These are phyloP conservation scores for Carpatolechia fugitivella DNA, from an alignment of 2,888 invertebrate species.

Conservation along the genomic window DNA sequence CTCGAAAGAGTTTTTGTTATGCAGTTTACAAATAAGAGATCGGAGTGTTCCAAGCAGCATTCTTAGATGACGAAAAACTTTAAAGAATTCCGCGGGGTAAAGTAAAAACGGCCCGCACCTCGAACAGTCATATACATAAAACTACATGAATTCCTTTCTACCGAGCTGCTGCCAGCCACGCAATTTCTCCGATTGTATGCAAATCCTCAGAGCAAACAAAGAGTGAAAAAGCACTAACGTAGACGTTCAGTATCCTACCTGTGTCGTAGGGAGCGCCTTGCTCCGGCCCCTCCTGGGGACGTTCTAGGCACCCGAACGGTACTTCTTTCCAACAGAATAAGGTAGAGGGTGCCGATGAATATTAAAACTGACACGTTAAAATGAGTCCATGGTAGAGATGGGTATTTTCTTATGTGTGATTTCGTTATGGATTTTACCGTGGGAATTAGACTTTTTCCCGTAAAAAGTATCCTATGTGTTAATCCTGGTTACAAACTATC, in stretches of 20 bases:
- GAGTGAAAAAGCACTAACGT: slow-evolving; percentile 69
- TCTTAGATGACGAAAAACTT: slow-evolving; percentile 1
- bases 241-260: slow-evolving; percentile 63
- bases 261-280: slow-evolving; percentile 38
- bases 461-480: too few species aligned
- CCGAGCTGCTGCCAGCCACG: slow-evolving; percentile 55
- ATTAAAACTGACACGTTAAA: too few species aligned
- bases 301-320: neutral
- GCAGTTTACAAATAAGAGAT: slow-evolving; percentile 12
- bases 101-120: slow-evolving; percentile 39
- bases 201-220: slow-evolving; percentile 73
- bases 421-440: too few species aligned
- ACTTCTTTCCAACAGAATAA: too few species aligned
- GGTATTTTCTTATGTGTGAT: too few species aligned
- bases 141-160: slow-evolving; percentile 62
- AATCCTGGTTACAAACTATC: too few species aligned
- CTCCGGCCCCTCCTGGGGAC: neutral
- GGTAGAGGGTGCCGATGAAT: too few species aligned
- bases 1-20: neutral
- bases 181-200: slow-evolving; percentile 77
- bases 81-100: slow-evolving; percentile 18
- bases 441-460: too few species aligned
- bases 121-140: slow-evolving; percentile 55
- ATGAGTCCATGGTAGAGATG: too few species aligned
- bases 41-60: neutral